Percentiles rank a stretch among this genome's conserved stretches.
Conservation (phyloP, 2,113 vertebrate species). For the Dipodomys ordii region DNA sequence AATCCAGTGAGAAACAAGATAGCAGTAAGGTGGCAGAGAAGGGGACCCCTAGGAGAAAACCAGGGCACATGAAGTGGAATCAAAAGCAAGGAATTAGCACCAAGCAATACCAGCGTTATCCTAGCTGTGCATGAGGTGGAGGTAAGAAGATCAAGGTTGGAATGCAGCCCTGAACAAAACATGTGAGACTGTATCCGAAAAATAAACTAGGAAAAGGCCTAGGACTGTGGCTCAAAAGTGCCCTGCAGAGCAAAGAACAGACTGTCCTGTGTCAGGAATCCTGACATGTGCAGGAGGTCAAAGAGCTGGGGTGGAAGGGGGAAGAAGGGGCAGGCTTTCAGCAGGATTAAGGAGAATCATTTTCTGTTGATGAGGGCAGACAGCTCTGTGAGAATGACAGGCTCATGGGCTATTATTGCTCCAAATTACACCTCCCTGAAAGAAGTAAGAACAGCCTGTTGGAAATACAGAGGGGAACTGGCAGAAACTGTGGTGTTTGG, state of each 20-base stretch:
- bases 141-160: too few relatives aligned
- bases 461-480: slow-evolving; percentile 39
- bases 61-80: not conserved
- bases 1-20: not conserved
- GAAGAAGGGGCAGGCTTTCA: not conserved
- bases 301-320: not conserved
- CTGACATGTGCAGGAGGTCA: not conserved
- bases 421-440: slow-evolving; percentile 45
- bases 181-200: not conserved
- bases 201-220: not conserved
- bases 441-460: slow-evolving; percentile 40
- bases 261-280: not conserved
- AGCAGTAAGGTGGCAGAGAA: not conserved
- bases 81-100: not conserved
- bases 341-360: slow-evolving; percentile 16
- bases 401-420: not conserved
- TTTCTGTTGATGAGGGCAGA: slow-evolving; percentile 15
- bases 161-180: too few relatives aligned
- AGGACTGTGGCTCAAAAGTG: not conserved
- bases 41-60: not conserved
- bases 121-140: too few relatives aligned
- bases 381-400: slow-evolving; percentile 5
- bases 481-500: not conserved
- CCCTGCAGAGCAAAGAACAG: too few relatives aligned
- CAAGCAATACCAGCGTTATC: too few relatives aligned